A percentile compares a stretch with the other conserved stretches of the same genome.
phyloP scores from a whole-genome alignment of 1,140 invertebrate genomes.

The Heliconius melpomene region DNA sequence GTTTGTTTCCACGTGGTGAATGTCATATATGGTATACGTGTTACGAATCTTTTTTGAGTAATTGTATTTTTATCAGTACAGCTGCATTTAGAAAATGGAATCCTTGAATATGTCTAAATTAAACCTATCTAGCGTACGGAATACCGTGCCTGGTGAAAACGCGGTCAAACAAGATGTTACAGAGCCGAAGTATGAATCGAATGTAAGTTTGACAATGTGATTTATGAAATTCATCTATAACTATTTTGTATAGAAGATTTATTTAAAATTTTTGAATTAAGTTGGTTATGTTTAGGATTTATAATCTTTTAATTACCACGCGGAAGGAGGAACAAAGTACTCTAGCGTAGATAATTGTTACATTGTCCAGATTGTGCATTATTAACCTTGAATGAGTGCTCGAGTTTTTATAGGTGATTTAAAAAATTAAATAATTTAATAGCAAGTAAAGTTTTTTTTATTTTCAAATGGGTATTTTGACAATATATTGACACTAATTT shows the following conservation, averaged over 20 bases:
- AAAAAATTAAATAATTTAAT: conserved; percentile 5
- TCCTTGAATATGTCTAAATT: conserved; percentile 72
- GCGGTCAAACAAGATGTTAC: conserved; percentile 52
- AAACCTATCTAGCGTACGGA: conserved; percentile 68
- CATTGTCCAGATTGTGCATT: conserved; percentile 14
- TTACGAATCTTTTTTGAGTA: conserved; percentile 50
- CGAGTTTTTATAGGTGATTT: neutral
- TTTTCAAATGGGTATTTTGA: neutral
- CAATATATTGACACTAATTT: neutral
- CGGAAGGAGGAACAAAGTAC: neutral
- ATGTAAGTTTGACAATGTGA: conserved; percentile 53
- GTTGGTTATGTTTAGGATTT: neutral
- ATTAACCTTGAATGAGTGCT: conserved; percentile 17
- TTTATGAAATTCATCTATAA: conserved; percentile 1
- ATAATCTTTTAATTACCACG: neutral
- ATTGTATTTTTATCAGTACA: conserved; percentile 48
- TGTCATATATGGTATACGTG: conserved; percentile 73
- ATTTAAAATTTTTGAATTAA: conserved; percentile 3
- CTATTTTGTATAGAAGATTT: neutral
- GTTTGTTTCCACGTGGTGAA: conserved; percentile 76
- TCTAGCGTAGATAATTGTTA: conserved; percentile 7
- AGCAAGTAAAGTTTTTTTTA: conserved; percentile 1
- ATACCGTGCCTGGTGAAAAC: conserved; percentile 52
- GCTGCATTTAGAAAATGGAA: conserved; percentile 55
- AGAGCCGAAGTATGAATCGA: conserved; percentile 58